A percentile compares a stretch with the other conserved stretches of the same genome.
phyloP scores from a whole-genome alignment of 2,888 invertebrate species.

The Keiferia lycopersicella region DNA sequence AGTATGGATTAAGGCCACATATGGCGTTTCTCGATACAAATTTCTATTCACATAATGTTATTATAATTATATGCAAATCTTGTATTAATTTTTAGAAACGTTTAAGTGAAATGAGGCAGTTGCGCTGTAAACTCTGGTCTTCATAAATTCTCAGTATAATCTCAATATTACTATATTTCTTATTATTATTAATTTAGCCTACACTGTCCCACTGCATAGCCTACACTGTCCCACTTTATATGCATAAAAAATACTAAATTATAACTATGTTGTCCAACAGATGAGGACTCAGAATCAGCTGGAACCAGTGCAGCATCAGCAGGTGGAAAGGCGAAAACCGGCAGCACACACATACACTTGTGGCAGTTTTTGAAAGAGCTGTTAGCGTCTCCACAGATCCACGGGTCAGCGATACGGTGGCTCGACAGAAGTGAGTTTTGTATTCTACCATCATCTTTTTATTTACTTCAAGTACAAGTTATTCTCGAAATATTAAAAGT shows the following conservation, averaged over 20 bases:
- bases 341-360: constrained; percentile 96
- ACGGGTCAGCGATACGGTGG: constrained; percentile 98
- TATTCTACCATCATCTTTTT: too few relatives aligned
- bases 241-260: not conserved
- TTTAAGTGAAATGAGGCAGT: constrained; percentile 10
- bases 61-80: constrained; percentile 26
- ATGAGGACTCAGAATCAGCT: constrained; percentile 82
- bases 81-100: constrained; percentile 25
- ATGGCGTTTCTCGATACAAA: constrained; percentile 31
- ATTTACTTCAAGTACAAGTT: too few relatives aligned
- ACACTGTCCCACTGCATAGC: too few relatives aligned
- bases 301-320: constrained; percentile 52
- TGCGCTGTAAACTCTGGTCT: not conserved
- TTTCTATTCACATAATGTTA: constrained; percentile 21
- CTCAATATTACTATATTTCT: too few relatives aligned
- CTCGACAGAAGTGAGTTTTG: constrained; percentile 87
- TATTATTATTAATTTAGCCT: too few relatives aligned
- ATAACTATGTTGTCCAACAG: constrained; percentile 52
- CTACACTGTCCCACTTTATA: too few relatives aligned
- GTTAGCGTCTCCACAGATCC: constrained; percentile 91
- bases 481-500: too few relatives aligned
- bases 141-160: too few relatives aligned
- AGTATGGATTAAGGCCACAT: constrained; percentile 47
- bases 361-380: constrained; percentile 99
- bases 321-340: constrained; percentile 72